Base-by-base conservation (phyloP, 2,888 invertebrate genomes). In the Cheilosia soror region DNA sequence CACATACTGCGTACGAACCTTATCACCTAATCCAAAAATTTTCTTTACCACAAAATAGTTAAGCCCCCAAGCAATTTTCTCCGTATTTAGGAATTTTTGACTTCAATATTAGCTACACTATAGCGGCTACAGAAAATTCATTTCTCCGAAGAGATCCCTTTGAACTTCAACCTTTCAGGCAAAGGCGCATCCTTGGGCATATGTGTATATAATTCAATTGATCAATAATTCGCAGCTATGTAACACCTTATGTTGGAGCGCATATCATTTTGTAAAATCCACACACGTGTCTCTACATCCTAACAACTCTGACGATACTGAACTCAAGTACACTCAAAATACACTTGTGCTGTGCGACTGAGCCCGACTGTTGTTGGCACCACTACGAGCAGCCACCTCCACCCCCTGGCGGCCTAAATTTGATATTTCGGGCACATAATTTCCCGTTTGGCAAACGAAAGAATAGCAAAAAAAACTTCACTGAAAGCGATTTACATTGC, bases 151-250 rank as follows among this genome's bases (percentile, higher is more conserved):
- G 60, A 42, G 58, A 58, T 68, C 51, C 58, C 60, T 66, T 68
- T 51, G 76, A 76, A 51, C 51, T 76, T 40, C 5, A 29, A 6
- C 31, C 29, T 33, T 37, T 25, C 27, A 13, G 9, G 9, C 44
- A 33, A 4, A 27, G 60, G n/a, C 44, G 57, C 27, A 42, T 9
- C 15, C 40, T 29, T 49, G 53, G 55, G 47, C 60, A 49, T 63
- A 20, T n/a, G n/a, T n/a, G n/a, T 20, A 37, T 57, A 11, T 78
- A 78, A 78, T 78, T 78, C 78, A 78, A 69, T 78, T 78, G 78
- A 78, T 77, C 77, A 77, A 69, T 71, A 78, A 69, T 71, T 69
- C 78, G 63, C 69, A 78, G 62, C 78, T 63, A 78, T 25, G 69
- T 63, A 69, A 37, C 69, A 78, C 78, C 69, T 78, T 55, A 78